A percentile compares a stretch with the other conserved stretches of the same genome.
Evolutionary conservation across 2,113 vertebrate genomes (phyloP).

Genomic region (Poeciliopsis occidentalis): DNA sequence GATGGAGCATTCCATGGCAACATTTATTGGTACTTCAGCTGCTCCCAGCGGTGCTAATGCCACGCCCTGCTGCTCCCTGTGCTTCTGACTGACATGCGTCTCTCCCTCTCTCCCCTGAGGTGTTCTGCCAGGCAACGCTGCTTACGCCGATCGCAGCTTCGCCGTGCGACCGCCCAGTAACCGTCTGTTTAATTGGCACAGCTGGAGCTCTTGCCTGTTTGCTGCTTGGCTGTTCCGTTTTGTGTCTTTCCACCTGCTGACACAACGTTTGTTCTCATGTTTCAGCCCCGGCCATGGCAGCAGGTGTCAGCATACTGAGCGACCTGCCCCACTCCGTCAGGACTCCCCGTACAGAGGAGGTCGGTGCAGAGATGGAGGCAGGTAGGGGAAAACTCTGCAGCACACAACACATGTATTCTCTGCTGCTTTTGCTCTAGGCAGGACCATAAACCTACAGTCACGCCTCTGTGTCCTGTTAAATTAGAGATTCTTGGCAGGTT

Average conservation of each 20-base stretch:
- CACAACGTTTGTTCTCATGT: conserved; percentile 57
- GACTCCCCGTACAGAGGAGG: conserved; percentile 66
- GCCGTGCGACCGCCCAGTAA: conserved; percentile 27
- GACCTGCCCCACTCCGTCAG: conserved; percentile 77
- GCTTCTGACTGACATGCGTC: conserved; percentile 47
- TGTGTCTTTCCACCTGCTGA: conserved; percentile 27
- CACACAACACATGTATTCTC: neutral
- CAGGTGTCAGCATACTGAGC: conserved; percentile 86
- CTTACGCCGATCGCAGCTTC: conserved; percentile 20
- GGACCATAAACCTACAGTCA: neutral
- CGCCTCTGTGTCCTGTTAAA: neutral
- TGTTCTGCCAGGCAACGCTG: conserved; percentile 50
- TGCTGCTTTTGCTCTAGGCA: neutral
- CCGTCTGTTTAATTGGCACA: conserved; percentile 44
- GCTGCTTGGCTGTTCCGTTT: conserved; percentile 4
- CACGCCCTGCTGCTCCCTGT: conserved; percentile 43
- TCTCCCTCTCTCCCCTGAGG: conserved; percentile 36
- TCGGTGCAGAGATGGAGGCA: conserved; percentile 81
- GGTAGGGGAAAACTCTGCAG: conserved; percentile 77
- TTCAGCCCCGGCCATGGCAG: conserved; percentile 87
- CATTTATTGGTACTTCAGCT: neutral
- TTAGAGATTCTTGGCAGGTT: no score
- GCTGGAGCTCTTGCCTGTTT: neutral
- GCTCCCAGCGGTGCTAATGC: neutral
- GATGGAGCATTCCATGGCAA: no score